Base-by-base conservation (phyloP, 1,140 invertebrate species). In the Tribolium castaneum region DNA sequence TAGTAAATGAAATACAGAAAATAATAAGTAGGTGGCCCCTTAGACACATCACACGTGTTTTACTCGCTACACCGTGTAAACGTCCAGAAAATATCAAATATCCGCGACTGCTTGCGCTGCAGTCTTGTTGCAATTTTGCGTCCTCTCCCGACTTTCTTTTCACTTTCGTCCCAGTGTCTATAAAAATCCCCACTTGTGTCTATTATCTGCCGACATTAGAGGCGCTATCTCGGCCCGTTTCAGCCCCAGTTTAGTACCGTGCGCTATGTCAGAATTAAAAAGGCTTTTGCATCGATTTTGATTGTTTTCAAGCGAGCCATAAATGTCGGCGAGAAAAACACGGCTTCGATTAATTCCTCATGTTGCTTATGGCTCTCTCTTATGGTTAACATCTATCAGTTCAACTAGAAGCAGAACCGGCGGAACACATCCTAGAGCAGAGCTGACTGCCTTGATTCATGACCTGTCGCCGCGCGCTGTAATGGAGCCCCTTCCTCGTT, bases 381-480 rank as follows among this genome's bases (percentile, higher is more conserved):
- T 66, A 66, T 66, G 59, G 59, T 66, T 66, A 34, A 66, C 59
- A 66, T 75, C 52, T 75, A 59, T 62, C 22, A 62, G 52, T 50
- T 75, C 34, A 30, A 51, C 34, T 59, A 54, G 72, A 75, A 59
- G 52, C 22, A 75, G 39, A 12, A 25, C 59, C 77, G 77, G 62
- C 73, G 66, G 72, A 66, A 75, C 72, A 70, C 77, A 78, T 78
- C 77, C 77, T 78, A 78, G 59, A 75, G 59, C 72, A 49, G 14
- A 39, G 25, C 39, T 49, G 39, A 30, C 49, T 73, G 70, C 56
- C 35, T 78, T 78, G 77, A 78, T 78, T 50, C 73, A 78, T 78
- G 77, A 66, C 72, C 77, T 78, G 77, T 78, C 77, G 59, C 59
- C 62, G 77, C 9, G n/a, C 72, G 34, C 77, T 75, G 77, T 78